Conservation (phyloP, 92 coral and sea anemone genomes). For the Phenganax subtilis region DNA sequence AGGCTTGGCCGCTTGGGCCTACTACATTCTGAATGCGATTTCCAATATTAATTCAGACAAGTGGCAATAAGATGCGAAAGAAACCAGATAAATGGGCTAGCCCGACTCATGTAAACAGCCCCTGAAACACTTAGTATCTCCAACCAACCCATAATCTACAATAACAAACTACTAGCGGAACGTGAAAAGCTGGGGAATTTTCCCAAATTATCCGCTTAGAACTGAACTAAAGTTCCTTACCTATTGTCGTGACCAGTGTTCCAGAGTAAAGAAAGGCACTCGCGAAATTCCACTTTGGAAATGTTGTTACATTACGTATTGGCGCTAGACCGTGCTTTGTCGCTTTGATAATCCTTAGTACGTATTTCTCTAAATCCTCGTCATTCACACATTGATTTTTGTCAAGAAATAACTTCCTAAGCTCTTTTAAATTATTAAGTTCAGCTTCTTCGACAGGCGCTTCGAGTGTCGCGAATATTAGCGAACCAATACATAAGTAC, state of each 20-base stretch:
- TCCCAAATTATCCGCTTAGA: background rate
- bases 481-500: slow-evolving; percentile 88
- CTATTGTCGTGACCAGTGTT: slow-evolving; percentile 88
- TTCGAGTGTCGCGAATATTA: slow-evolving; percentile 95
- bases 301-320: slow-evolving; percentile 60
- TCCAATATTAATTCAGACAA: too few species aligned
- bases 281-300: slow-evolving; percentile 87
- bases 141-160: too few species aligned
- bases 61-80: too few species aligned
- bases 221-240: slow-evolving; percentile 50
- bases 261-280: slow-evolving; percentile 96
- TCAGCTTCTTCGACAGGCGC: slow-evolving; percentile 83
- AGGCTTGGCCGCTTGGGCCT: too few species aligned
- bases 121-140: too few species aligned
- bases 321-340: slow-evolving; percentile 79
- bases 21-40: too few species aligned
- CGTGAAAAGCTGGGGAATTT: background rate
- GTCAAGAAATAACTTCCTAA: slow-evolving; percentile 70
- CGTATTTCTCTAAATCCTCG: slow-evolving; percentile 65
- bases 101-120: too few species aligned
- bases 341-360: slow-evolving; percentile 66
- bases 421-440: slow-evolving; percentile 53
- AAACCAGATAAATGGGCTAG: too few species aligned
- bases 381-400: slow-evolving; percentile 77
- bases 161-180: too few species aligned